These are phyloP conservation scores for Timema cristinae DNA, from an alignment of 2,888 invertebrate genomes.

Conservation along the genomic window DNA sequence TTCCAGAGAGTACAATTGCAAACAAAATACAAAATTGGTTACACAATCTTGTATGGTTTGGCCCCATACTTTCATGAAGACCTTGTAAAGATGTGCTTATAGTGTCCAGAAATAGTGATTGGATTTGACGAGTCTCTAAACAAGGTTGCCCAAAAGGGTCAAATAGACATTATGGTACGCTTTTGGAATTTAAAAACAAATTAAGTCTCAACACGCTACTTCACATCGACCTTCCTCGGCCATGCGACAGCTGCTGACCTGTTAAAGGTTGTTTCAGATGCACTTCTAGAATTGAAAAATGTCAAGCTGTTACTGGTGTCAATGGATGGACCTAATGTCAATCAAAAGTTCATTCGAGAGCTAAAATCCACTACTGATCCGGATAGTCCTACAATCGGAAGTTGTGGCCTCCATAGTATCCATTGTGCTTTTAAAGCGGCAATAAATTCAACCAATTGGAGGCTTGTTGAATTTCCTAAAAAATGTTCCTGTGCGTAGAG, in stretches of 20 bases:
- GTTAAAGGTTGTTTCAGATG: neutral
- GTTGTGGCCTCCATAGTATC: neutral
- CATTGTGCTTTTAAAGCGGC: neutral
- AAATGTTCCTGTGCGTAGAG: too few relatives aligned
- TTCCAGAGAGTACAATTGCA: too few relatives aligned
- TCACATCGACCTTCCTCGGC: neutral
- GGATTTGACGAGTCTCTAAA: neutral
- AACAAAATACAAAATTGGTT: too few relatives aligned
- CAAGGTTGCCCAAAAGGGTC: neutral
- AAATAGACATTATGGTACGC: neutral
- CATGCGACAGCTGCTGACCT: neutral
- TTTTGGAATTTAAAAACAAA: slow-evolving; percentile 1
- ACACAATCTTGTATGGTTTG: neutral
- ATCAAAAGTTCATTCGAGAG: neutral
- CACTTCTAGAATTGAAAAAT: neutral
- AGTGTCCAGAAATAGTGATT: neutral
- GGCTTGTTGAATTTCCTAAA: neutral
- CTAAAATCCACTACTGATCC: neutral
- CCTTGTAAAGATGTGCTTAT: neutral
- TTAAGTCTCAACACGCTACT: neutral
- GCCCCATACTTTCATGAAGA: neutral
- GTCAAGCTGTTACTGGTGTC: neutral
- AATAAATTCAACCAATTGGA: neutral
- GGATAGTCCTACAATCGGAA: neutral
- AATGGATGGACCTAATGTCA: neutral